Percentiles rank a stretch among this genome's conserved stretches.
Evolutionary conservation across 2,888 invertebrate species (phyloP).

Genomic region (Caprella mutica): DNA sequence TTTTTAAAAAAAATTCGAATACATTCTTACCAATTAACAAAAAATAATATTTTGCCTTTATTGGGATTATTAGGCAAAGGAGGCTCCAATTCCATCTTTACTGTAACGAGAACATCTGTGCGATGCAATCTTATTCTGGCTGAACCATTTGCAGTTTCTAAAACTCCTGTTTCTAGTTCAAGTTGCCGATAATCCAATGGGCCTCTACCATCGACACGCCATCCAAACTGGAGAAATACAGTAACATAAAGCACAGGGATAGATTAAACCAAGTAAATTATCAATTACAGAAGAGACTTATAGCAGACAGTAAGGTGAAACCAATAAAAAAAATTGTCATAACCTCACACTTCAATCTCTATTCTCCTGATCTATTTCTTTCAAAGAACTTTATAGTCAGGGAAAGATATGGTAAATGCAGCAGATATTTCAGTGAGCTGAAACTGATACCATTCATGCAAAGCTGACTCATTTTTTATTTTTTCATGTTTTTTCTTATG

Average conservation of each 20-base stretch:
- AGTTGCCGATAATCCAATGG: slow-evolving; percentile 70
- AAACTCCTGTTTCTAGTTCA: slow-evolving; percentile 72
- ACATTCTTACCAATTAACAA: slow-evolving; percentile 74
- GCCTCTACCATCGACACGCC: slow-evolving; percentile 70
- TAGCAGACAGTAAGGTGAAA: too few relatives aligned
- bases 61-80: slow-evolving; percentile 61
- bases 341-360: too few relatives aligned
- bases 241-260: background rate
- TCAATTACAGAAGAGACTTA: background rate
- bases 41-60: slow-evolving; percentile 83
- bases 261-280: background rate
- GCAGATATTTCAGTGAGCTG: too few relatives aligned
- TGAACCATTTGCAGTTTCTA: slow-evolving; percentile 76
- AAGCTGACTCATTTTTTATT: too few relatives aligned
- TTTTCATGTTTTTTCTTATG: too few relatives aligned
- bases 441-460: too few relatives aligned
- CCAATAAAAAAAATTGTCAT: too few relatives aligned
- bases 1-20: background rate
- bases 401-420: too few relatives aligned
- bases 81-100: slow-evolving; percentile 76
- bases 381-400: too few relatives aligned
- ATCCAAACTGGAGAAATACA: slow-evolving; percentile 56
- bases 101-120: slow-evolving; percentile 84
- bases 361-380: too few relatives aligned
- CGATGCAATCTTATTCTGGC: slow-evolving; percentile 72